Evolutionary conservation across 2,113 vertebrate genomes (phyloP).

Genomic region (Xenopus tropicalis): DNA sequence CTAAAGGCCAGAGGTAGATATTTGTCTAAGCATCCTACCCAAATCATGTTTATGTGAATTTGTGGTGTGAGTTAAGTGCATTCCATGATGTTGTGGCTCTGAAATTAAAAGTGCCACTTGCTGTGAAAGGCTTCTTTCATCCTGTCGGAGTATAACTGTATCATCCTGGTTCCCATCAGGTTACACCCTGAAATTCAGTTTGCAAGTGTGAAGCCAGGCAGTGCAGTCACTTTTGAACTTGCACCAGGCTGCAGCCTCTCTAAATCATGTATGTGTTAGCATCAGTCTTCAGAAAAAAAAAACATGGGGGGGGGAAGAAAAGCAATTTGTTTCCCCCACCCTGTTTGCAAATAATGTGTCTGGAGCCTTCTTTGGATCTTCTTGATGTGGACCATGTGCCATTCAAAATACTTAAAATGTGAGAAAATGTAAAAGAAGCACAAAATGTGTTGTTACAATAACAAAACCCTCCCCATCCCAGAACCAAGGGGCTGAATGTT

Average conservation of each 20-base stretch:
- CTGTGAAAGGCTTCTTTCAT: constrained; percentile 26
- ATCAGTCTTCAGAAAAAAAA: constrained; percentile 13
- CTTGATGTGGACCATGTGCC: constrained; percentile 50
- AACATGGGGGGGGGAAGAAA: constrained; percentile 14
- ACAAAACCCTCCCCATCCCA: constrained; percentile 47
- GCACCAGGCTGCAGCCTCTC: constrained; percentile 13
- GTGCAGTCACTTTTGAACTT: background rate
- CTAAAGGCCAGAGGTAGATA: too few relatives aligned
- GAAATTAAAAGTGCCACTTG: constrained; percentile 20
- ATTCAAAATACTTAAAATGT: constrained; percentile 52
- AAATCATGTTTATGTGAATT: constrained; percentile 8
- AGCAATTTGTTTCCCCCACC: constrained; percentile 42
- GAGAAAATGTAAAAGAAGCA: constrained; percentile 56
- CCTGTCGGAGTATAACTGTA: constrained; percentile 23
- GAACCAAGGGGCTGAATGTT: constrained; percentile 28
- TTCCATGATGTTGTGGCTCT: constrained; percentile 16
- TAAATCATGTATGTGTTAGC: constrained; percentile 24
- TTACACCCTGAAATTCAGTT: constrained; percentile 34
- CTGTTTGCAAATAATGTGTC: constrained; percentile 51
- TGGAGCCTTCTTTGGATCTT: constrained; percentile 37
- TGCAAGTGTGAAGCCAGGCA: constrained; percentile 31
- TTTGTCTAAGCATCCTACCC: too few relatives aligned
- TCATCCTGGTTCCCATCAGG: constrained; percentile 37
- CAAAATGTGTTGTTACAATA: constrained; percentile 55
- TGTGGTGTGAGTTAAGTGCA: background rate